A percentile compares a stretch with the other conserved stretches of the same genome.
Evolutionary conservation across 2,113 vertebrate genomes (phyloP).

Genomic region (Merops nubicus): DNA sequence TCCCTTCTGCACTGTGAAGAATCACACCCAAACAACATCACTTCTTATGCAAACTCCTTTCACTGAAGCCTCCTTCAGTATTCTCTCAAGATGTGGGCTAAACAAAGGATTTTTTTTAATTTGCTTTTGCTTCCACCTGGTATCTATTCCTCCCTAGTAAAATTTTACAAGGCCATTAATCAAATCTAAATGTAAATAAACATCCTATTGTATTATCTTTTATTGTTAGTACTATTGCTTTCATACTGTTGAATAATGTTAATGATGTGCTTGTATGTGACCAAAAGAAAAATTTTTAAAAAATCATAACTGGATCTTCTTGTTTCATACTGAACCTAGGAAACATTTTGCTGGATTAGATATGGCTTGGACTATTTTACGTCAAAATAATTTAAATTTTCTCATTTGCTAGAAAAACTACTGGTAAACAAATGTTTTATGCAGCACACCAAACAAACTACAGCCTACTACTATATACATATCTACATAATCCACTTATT

Average conservation of each 20-base stretch:
- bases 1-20: background rate
- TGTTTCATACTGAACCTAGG: background rate
- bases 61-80: background rate
- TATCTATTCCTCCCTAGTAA: background rate
- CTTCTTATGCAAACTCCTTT: background rate
- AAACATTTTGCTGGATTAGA: background rate
- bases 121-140: background rate
- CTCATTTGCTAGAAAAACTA: background rate
- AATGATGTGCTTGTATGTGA: background rate
- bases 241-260: background rate
- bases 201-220: constrained; percentile 28
- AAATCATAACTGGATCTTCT: background rate
- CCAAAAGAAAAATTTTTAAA: background rate
- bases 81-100: background rate
- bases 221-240: constrained; percentile 19
- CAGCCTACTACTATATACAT: background rate
- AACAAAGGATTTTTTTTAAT: background rate
- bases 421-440: background rate
- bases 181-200: constrained; percentile 54
- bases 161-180: constrained; percentile 5
- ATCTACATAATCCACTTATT: background rate
- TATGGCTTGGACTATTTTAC: background rate
- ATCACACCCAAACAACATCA: background rate
- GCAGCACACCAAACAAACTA: background rate
- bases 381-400: background rate